phyloP scores from a whole-genome alignment of 1,140 invertebrate species.

The Varroa destructor region DNA sequence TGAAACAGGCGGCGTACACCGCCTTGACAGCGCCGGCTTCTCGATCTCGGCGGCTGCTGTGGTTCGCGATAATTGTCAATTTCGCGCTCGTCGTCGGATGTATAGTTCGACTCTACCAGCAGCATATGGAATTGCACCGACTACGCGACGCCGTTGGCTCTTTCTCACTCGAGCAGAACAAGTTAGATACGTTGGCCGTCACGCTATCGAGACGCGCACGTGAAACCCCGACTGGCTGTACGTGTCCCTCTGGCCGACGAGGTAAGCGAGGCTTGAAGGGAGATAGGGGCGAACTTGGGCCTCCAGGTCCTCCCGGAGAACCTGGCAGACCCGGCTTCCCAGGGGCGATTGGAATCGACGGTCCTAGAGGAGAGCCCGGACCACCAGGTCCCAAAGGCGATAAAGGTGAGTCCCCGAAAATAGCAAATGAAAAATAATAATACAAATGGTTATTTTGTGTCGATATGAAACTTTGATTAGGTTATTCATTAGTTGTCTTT shows the following conservation, averaged over 20 bases:
- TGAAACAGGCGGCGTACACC: constrained; percentile 20
- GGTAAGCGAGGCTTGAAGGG: constrained; percentile 13
- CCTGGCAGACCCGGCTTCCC: constrained; percentile 27
- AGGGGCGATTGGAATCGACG: constrained; percentile 22
- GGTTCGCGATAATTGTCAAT: constrained; percentile 19
- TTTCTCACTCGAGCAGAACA: constrained; percentile 13
- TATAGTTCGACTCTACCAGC: not conserved
- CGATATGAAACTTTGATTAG: not conserved
- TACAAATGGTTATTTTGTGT: not conserved
- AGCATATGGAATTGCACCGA: not conserved
- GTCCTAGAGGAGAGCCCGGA: constrained; percentile 23
- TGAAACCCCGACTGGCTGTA: constrained; percentile 2
- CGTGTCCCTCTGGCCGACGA: constrained; percentile 18
- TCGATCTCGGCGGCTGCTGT: constrained; percentile 1
- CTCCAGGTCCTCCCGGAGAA: constrained; percentile 15
- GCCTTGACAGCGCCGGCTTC: constrained; percentile 12
- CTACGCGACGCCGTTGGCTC: constrained; percentile 14
- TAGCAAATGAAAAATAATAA: too few species aligned
- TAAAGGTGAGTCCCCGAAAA: not conserved
- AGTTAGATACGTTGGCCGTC: constrained; percentile 6
- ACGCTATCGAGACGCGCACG: constrained; percentile 12
- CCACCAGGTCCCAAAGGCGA: constrained; percentile 22
- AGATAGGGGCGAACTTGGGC: constrained; percentile 23
- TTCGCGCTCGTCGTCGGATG: not conserved
- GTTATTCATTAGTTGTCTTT: not conserved